Percentiles rank a stretch among this genome's conserved stretches.
Evolutionary conservation across 1,140 invertebrate species (phyloP).

Genomic region (Papilio helenus): DNA sequence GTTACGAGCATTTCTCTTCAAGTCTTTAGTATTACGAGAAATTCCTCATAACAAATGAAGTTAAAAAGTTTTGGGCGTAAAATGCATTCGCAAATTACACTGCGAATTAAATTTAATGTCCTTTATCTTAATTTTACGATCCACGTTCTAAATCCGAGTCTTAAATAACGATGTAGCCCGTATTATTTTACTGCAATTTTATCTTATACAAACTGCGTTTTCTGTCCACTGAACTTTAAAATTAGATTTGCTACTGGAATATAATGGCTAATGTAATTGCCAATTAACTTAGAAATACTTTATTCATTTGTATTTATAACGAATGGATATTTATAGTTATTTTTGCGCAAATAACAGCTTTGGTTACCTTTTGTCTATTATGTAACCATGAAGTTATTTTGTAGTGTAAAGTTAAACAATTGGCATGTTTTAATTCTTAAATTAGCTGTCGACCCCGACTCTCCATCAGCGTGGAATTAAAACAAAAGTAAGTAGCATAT

Average conservation of each 20-base stretch:
- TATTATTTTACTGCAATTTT: conserved; percentile 24
- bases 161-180: conserved; percentile 4
- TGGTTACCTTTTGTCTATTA: no score
- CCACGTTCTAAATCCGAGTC: conserved; percentile 14
- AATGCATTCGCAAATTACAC: conserved; percentile 23
- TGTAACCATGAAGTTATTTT: no score
- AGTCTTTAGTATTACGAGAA: neutral
- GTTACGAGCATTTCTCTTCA: neutral
- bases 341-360: no score
- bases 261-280: conserved; percentile 7
- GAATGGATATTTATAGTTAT: no score
- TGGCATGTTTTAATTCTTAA: no score
- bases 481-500: no score
- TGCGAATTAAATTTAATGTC: conserved; percentile 18
- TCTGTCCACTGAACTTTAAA: conserved; percentile 21
- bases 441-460: no score
- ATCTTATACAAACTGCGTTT: conserved; percentile 16
- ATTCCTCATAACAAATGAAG: neutral
- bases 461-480: no score
- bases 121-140: conserved; percentile 24
- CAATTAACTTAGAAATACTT: neutral
- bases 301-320: neutral
- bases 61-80: neutral
- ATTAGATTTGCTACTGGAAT: neutral
- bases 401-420: no score